Conservation (phyloP, 1,140 invertebrate species). For the Papilio glaucus region DNA sequence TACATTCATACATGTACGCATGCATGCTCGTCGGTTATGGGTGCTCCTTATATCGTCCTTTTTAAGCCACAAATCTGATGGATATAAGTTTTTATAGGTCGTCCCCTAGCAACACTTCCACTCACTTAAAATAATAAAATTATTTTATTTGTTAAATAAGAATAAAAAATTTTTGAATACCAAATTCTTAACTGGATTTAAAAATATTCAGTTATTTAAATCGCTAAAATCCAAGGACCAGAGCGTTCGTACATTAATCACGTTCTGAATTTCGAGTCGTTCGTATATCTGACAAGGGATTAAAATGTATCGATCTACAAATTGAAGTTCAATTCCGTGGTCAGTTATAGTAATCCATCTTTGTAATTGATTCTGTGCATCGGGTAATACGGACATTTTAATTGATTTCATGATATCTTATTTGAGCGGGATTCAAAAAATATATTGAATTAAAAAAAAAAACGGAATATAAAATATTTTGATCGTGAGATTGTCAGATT, state of each 20-base stretch:
- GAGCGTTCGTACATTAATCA: constrained; percentile 1
- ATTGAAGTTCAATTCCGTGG: constrained; percentile 65
- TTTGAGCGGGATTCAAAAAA: not conserved
- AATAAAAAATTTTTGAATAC: not conserved
- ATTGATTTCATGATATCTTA: constrained; percentile 25
- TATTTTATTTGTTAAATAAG: too few species aligned
- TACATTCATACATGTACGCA: too few species aligned
- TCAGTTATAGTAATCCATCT: constrained; percentile 65
- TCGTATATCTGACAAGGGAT: constrained; percentile 67
- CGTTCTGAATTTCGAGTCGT: constrained; percentile 54
- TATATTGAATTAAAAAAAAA: not conserved
- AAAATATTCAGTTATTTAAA: constrained; percentile 17
- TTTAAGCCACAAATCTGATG: too few species aligned
- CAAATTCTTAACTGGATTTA: not conserved
- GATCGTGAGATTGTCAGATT: too few species aligned
- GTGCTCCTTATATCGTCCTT: too few species aligned
- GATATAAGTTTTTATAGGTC: too few species aligned
- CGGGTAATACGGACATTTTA: constrained; percentile 20
- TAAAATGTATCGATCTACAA: constrained; percentile 73
- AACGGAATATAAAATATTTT: too few species aligned
- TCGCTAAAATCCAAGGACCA: constrained; percentile 3
- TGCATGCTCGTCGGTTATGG: too few species aligned
- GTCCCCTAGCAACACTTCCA: too few species aligned
- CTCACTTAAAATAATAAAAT: too few species aligned
- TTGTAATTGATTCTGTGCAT: constrained; percentile 64